Percentiles rank a stretch among this genome's conserved stretches.
Evolutionary conservation across 2,888 invertebrate genomes (phyloP).

Genomic region (Ormia ochracea): DNA sequence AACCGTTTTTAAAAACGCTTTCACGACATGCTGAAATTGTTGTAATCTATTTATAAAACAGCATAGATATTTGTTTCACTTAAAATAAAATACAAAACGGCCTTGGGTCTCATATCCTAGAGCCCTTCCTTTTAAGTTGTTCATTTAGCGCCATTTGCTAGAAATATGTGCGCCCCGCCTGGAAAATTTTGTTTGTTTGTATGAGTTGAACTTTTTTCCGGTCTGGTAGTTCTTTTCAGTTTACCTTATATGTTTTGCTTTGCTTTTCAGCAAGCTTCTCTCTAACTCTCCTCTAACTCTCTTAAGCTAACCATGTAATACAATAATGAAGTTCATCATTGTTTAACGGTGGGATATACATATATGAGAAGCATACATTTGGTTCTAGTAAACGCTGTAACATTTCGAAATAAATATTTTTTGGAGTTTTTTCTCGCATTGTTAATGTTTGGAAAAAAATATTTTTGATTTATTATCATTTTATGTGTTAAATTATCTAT

Average conservation of each 20-base stretch:
- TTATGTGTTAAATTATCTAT: slow-evolving; percentile 49
- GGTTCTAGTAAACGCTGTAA: slow-evolving; percentile 30
- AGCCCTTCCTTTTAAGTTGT: neutral
- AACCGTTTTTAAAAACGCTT: neutral
- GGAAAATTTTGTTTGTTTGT: neutral
- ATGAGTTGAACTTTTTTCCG: slow-evolving; percentile 10
- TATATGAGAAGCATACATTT: slow-evolving; percentile 39
- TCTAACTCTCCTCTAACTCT: neutral
- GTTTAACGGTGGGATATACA: neutral
- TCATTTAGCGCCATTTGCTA: neutral
- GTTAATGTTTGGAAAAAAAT: slow-evolving; percentile 9
- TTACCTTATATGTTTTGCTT: slow-evolving; percentile 23
- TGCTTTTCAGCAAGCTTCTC: neutral
- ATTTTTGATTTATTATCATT: slow-evolving; percentile 56
- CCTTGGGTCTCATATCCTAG: neutral
- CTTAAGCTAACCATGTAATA: neutral
- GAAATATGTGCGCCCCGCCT: neutral
- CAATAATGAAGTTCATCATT: slow-evolving; percentile 25
- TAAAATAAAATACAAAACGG: no score
- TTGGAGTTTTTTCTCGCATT: neutral
- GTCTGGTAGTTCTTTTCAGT: slow-evolving; percentile 30
- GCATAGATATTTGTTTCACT: no score
- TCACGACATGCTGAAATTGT: neutral
- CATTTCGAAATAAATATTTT: neutral
- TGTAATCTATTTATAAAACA: neutral